These are phyloP conservation scores for Rhabdomys pumilio DNA, from an alignment of 2,797 vertebrate genomes.

Conservation along the genomic window DNA sequence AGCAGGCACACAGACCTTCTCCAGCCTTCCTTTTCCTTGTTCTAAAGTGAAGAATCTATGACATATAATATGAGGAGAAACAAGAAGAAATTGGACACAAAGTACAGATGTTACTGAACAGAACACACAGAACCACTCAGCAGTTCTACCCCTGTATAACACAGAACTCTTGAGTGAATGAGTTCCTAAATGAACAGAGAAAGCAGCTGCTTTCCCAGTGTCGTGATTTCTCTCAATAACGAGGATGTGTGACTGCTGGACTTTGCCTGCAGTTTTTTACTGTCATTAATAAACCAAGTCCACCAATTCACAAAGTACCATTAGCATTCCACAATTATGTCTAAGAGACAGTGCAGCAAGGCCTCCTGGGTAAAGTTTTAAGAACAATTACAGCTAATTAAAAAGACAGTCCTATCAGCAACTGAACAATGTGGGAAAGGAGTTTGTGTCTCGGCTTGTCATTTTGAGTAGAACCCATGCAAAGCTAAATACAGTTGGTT, in stretches of 20 bases:
- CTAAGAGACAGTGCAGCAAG: conserved; percentile 10
- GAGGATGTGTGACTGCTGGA: not conserved
- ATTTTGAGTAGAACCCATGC: conserved; percentile 68
- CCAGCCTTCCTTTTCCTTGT: not conserved
- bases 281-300: conserved; percentile 63
- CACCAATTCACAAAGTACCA: not conserved
- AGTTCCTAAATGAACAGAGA: not conserved
- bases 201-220: not conserved
- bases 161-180: not conserved
- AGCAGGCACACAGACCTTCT: not conserved
- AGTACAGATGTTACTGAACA: not conserved
- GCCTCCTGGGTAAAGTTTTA: conserved; percentile 72
- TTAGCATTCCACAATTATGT: conserved; percentile 64
- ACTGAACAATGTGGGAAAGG: conserved; percentile 68
- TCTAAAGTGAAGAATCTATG: not conserved
- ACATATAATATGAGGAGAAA: not conserved
- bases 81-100: not conserved
- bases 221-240: conserved; percentile 21
- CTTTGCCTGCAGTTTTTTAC: conserved; percentile 36
- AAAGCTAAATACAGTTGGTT: conserved; percentile 60
- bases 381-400: conserved; percentile 81
- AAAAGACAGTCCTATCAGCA: conserved; percentile 77
- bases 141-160: not conserved
- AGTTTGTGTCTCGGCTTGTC: conserved; percentile 65
- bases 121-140: not conserved